Conservation (phyloP, 1,140 invertebrate species). For the Belonocnema kinseyi region DNA sequence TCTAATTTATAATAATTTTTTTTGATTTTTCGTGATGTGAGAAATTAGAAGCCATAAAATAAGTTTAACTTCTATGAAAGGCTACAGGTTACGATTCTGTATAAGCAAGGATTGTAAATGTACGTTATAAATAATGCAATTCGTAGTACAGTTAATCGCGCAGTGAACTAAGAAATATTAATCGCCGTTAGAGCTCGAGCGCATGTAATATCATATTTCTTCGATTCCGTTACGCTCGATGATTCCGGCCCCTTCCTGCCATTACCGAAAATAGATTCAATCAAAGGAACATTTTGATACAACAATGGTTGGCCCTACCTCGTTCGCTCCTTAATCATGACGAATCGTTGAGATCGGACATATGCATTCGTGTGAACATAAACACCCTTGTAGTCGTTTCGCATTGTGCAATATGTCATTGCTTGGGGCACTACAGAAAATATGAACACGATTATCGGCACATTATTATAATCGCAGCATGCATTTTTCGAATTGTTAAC, state of each 20-base stretch:
- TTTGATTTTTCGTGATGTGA: background rate
- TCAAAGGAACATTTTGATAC: constrained; percentile 44
- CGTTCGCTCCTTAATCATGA: constrained; percentile 51
- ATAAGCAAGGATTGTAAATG: background rate
- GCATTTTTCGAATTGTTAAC: constrained; percentile 8
- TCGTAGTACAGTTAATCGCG: constrained; percentile 9
- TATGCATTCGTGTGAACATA: constrained; percentile 62
- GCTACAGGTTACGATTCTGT: background rate
- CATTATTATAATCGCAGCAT: constrained; percentile 29
- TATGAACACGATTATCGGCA: background rate
- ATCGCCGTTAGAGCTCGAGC: constrained; percentile 13
- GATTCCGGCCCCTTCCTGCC: constrained; percentile 36
- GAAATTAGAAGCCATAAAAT: background rate
- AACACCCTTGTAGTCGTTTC: constrained; percentile 43
- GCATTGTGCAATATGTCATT: constrained; percentile 11
- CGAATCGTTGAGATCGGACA: constrained; percentile 64
- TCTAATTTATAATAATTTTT: background rate
- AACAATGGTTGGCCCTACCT: constrained; percentile 25
- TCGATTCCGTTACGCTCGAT: constrained; percentile 22
- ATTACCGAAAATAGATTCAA: constrained; percentile 67
- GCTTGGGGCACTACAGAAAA: background rate
- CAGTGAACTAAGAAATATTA: constrained; percentile 19
- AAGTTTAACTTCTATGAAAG: background rate
- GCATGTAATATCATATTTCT: constrained; percentile 20
- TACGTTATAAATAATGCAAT: background rate